Evolutionary conservation across 1,140 invertebrate genomes (phyloP).

Genomic region (Macrotrachela quadricornifera): DNA sequence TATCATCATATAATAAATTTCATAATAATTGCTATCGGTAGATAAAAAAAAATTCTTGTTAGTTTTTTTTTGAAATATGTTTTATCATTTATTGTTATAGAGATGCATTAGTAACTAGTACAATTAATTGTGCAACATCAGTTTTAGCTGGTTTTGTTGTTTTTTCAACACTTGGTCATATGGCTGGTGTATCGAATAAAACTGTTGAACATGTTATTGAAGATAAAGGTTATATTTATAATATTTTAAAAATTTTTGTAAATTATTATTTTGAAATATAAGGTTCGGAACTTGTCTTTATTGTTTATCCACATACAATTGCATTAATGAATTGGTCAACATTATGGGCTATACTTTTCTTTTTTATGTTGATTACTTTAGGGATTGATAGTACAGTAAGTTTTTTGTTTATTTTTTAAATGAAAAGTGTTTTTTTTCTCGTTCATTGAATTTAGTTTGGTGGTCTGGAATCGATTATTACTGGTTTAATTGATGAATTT

Average conservation of each 20-base stretch:
- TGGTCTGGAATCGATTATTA: conserved; percentile 50
- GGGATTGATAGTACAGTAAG: conserved; percentile 42
- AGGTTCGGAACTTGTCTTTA: conserved; percentile 79
- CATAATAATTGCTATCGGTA: conserved; percentile 41
- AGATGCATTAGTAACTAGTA: conserved; percentile 75
- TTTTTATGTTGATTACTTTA: conserved; percentile 84
- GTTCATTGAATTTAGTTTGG: conserved; percentile 35
- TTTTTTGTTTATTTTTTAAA: not conserved
- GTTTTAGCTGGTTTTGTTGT: conserved; percentile 93
- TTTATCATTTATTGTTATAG: conserved; percentile 33
- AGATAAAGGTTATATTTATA: conserved; percentile 28
- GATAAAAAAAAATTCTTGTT: not conserved
- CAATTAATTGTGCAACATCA: conserved; percentile 80
- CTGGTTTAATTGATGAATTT: conserved; percentile 50
- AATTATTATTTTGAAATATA: not conserved
- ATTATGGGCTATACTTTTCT: conserved; percentile 89
- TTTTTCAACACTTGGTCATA: conserved; percentile 76
- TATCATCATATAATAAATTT: conserved; percentile 39
- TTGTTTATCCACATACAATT: conserved; percentile 81
- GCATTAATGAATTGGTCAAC: conserved; percentile 66
- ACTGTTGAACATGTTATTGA: conserved; percentile 64
- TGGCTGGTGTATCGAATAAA: conserved; percentile 67
- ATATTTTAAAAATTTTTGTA: no score
- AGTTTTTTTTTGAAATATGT: not conserved
- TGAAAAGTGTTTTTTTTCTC: not conserved